phyloP scores from a whole-genome alignment of 2,113 vertebrate species.

The Empidonax traillii region DNA sequence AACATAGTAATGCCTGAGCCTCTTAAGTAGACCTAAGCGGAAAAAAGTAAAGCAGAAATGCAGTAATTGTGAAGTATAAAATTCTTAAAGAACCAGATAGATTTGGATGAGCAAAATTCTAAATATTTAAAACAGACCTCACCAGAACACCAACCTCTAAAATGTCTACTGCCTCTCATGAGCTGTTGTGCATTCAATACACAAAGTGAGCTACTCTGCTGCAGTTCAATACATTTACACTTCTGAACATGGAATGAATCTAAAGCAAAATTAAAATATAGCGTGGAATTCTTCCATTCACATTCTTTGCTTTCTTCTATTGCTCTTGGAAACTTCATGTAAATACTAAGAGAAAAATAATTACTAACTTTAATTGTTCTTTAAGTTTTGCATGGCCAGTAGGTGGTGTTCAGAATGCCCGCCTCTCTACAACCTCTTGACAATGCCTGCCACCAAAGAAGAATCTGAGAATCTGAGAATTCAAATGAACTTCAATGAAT shows the following conservation, averaged over 20 bases:
- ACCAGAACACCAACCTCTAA: not conserved
- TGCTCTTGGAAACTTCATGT: not conserved
- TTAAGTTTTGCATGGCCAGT: not conserved
- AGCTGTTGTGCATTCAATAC: not conserved
- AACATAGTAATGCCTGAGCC: not conserved
- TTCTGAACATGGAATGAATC: not conserved
- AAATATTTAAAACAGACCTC: not conserved
- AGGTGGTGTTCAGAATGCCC: rapidly evolving
- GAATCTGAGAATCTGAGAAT: not conserved
- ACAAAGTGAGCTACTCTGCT: not conserved
- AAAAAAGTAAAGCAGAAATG: not conserved
- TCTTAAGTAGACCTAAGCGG: not conserved
- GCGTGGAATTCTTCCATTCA: not conserved
- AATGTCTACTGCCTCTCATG: not conserved
- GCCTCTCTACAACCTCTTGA: not conserved
- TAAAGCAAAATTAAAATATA: not conserved
- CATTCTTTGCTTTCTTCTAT: not conserved
- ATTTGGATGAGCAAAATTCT: not conserved
- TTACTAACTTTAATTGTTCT: not conserved
- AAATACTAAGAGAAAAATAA: not conserved
- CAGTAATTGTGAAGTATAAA: not conserved
- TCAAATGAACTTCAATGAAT: not conserved
- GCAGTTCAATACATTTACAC: not conserved
- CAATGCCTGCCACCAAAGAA: not conserved
- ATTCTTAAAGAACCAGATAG: not conserved